Conservation (phyloP, 1,140 invertebrate genomes). For the Cyclargus thomasi region DNA sequence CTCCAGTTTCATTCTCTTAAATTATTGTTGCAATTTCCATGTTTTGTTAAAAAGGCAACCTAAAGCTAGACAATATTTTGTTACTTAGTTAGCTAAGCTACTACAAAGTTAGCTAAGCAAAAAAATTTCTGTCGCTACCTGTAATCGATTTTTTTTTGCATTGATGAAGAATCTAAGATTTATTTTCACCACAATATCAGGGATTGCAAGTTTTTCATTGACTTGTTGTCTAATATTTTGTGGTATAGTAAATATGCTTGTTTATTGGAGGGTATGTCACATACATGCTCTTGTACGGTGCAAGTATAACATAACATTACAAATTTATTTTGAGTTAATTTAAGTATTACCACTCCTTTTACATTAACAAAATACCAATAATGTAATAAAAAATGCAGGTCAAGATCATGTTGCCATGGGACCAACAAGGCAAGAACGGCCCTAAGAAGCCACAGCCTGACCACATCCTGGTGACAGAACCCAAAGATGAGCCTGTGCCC, state of each 20-base stretch:
- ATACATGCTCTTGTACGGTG: slow-evolving; percentile 60
- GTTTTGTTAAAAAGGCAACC: no score
- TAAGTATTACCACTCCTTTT: no score
- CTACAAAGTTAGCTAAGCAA: no score
- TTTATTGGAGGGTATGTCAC: slow-evolving; percentile 60
- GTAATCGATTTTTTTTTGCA: no score
- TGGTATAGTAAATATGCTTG: slow-evolving; percentile 54
- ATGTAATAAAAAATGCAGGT: no score
- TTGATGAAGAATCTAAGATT: background rate
- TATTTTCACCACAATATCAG: slow-evolving; percentile 51
- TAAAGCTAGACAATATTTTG: no score
- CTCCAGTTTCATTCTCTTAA: no score
- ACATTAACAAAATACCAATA: no score
- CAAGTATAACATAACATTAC: slow-evolving; percentile 41
- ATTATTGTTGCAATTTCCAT: no score
- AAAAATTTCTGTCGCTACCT: no score
- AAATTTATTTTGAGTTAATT: slow-evolving; percentile 1
- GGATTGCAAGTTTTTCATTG: slow-evolving; percentile 45
- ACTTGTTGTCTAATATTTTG: slow-evolving; percentile 57
- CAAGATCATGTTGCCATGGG: slow-evolving; percentile 99
- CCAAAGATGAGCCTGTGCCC: slow-evolving; percentile 88
- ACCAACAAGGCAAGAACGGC: slow-evolving; percentile 96
- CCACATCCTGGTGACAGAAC: slow-evolving; percentile 95
- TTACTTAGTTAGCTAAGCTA: no score
- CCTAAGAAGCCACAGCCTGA: slow-evolving; percentile 98